phyloP scores from a whole-genome alignment of 1,140 invertebrate species.

The Temnothorax curvispinosus region DNA sequence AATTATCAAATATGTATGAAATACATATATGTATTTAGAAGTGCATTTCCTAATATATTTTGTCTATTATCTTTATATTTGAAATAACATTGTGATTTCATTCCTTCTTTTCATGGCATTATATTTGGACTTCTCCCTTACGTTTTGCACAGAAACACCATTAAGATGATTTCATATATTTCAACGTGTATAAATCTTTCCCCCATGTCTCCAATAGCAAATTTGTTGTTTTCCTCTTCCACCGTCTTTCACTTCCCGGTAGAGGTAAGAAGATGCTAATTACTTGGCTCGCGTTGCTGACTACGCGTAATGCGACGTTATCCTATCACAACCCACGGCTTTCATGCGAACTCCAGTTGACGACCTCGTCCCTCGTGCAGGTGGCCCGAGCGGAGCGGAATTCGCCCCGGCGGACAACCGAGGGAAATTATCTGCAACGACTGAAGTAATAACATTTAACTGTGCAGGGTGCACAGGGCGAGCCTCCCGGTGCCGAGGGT shows the following conservation, averaged over 20 bases:
- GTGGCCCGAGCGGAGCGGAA: not conserved
- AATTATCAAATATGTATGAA: no score
- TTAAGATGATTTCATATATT: not conserved
- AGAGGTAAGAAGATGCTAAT: not conserved
- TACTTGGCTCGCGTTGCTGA: not conserved
- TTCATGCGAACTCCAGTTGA: not conserved
- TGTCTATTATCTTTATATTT: no score
- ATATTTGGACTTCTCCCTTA: no score
- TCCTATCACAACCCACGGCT: not conserved
- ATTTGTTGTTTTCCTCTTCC: not conserved
- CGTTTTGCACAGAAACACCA: no score
- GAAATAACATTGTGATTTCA: no score
- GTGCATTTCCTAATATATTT: no score
- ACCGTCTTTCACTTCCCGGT: no score
- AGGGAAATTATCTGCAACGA: constrained; percentile 81
- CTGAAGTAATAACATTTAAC: constrained; percentile 83
- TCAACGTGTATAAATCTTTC: not conserved
- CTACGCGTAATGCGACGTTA: not conserved
- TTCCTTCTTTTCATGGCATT: no score
- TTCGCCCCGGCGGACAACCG: constrained; percentile 76
- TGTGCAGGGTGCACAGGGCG: constrained; percentile 4
- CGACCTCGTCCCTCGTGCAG: constrained; percentile 4
- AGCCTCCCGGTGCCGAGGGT: constrained; percentile 19
- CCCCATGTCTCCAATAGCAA: not conserved
- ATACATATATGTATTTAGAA: no score